Percentiles rank a stretch among this genome's conserved stretches.
These are phyloP conservation scores for Neelides folsomi DNA, from an alignment of 2,888 invertebrate genomes.

Conservation along the genomic window DNA sequence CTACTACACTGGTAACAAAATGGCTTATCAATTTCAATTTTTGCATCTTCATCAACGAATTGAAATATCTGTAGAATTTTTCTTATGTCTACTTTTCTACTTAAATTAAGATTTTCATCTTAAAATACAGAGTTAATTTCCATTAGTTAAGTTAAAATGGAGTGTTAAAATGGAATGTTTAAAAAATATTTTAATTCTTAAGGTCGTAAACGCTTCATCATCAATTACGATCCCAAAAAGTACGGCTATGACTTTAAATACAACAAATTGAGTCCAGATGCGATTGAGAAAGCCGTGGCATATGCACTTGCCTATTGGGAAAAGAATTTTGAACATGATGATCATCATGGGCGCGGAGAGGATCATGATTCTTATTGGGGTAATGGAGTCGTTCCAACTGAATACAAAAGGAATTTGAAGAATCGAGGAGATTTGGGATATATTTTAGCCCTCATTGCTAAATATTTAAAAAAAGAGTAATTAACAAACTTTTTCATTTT, in stretches of 20 bases:
- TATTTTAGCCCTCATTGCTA: conserved; percentile 18
- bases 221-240: conserved; percentile 19
- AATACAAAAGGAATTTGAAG: conserved; percentile 16
- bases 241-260: conserved; percentile 21
- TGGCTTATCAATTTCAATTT: neutral
- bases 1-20: conserved; percentile 20
- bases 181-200: neutral
- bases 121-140: too few relatives aligned
- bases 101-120: too few relatives aligned
- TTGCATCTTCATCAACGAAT: neutral
- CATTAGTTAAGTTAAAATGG: too few relatives aligned
- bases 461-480: conserved; percentile 24
- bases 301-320: conserved; percentile 20
- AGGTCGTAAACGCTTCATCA: conserved; percentile 12
- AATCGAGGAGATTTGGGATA: conserved; percentile 21
- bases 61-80: too few relatives aligned
- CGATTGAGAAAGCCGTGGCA: conserved; percentile 16
- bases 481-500: neutral
- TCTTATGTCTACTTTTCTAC: too few relatives aligned
- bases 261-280: conserved; percentile 12
- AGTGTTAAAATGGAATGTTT: too few relatives aligned
- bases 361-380: conserved; percentile 33
- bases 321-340: conserved; percentile 18
- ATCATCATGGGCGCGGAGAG: conserved; percentile 21
- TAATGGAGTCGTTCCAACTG: conserved; percentile 21